phyloP scores from a whole-genome alignment of 2,888 invertebrate genomes.

The Epirrita christyi region DNA sequence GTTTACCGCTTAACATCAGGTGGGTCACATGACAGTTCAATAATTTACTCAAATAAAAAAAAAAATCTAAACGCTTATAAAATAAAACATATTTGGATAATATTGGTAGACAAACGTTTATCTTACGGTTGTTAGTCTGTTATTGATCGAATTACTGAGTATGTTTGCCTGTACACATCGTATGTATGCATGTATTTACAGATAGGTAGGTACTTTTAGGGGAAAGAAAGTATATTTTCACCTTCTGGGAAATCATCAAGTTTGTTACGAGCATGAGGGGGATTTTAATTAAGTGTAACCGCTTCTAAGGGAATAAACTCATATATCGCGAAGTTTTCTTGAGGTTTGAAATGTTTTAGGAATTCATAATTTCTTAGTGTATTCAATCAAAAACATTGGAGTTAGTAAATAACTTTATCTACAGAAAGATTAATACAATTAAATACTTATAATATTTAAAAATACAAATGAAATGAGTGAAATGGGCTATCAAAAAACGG shows the following conservation, averaged over 20 bases:
- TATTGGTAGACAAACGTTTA: neutral
- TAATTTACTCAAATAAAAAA: no score
- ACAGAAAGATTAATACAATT: no score
- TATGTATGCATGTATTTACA: no score
- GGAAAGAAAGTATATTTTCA: constrained; percentile 42
- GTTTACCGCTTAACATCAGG: no score
- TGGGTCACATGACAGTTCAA: no score
- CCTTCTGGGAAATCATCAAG: constrained; percentile 52
- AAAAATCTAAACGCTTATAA: no score
- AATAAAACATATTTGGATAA: no score
- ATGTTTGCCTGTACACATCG: constrained; percentile 1
- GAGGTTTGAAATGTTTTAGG: constrained; percentile 16
- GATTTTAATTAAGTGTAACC: constrained; percentile 52
- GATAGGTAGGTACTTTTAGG: constrained; percentile 1
- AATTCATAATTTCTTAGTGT: constrained; percentile 8
- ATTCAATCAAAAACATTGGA: constrained; percentile 6
- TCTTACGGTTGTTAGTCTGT: constrained; percentile 1
- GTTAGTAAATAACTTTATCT: no score
- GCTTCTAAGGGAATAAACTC: constrained; percentile 40
- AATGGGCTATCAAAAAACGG: no score
- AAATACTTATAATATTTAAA: no score
- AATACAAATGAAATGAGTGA: no score
- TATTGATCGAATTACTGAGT: constrained; percentile 1
- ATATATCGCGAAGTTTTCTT: constrained; percentile 19
- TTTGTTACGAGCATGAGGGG: constrained; percentile 44